phyloP scores from a whole-genome alignment of 2,797 vertebrate species.

The Prunella strophiata region DNA sequence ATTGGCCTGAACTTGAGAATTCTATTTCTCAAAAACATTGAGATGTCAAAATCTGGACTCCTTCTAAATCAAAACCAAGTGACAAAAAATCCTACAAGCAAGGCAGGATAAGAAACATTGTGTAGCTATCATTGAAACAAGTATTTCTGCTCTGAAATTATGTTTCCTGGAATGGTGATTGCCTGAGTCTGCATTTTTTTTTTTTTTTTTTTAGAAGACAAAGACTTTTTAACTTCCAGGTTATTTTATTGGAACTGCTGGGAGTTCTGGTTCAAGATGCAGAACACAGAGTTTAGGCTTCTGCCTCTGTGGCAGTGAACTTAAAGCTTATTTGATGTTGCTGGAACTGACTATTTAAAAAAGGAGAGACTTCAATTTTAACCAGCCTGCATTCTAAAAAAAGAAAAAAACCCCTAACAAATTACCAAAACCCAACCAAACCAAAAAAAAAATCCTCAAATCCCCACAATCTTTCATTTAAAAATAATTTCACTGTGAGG shows the following conservation, averaged over 20 bases:
- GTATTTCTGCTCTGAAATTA: background rate
- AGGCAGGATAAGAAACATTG: background rate
- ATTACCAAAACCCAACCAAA: background rate
- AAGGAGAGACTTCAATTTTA: background rate
- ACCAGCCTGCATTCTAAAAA: background rate
- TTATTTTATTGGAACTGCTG: background rate
- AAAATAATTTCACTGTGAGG: background rate
- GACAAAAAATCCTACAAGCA: background rate
- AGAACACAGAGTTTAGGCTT: background rate
- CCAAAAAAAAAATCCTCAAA: fast-evolving
- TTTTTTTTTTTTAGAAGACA: background rate
- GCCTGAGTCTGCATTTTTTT: background rate
- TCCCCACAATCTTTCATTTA: background rate
- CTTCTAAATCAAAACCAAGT: background rate
- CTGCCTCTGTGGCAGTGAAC: background rate
- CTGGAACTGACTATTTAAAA: background rate
- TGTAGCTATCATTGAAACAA: background rate
- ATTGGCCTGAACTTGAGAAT: background rate
- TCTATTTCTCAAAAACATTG: background rate
- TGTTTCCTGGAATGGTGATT: background rate
- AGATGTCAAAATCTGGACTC: background rate
- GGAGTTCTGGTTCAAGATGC: background rate
- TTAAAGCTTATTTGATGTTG: background rate
- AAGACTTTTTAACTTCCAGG: background rate
- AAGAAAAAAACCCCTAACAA: background rate